Evolutionary conservation across 2,113 vertebrate species (phyloP).

Genomic region (Hippocampus barbouri): DNA sequence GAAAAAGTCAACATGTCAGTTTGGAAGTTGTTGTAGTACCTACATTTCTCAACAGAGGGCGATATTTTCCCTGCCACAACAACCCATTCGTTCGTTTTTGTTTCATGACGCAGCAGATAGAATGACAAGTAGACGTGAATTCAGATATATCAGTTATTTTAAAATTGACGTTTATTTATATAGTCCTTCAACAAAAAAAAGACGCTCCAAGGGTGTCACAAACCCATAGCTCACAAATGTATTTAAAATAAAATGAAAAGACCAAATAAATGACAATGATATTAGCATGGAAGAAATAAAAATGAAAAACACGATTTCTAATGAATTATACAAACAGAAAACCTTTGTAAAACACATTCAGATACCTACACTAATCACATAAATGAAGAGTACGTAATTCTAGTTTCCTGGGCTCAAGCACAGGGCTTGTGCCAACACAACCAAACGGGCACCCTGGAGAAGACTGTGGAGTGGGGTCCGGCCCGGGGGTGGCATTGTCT

Average conservation of each 20-base stretch:
- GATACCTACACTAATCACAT: not conserved
- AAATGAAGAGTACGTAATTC: not conserved
- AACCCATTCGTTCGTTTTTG: not conserved
- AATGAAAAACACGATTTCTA: too few relatives aligned
- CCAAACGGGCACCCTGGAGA: slow-evolving; percentile 5
- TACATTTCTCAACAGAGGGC: not conserved
- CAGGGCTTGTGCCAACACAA: not conserved
- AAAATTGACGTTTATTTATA: too few relatives aligned
- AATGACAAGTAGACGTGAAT: not conserved
- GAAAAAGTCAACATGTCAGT: not conserved
- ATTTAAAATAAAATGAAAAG: too few relatives aligned
- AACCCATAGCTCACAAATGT: too few relatives aligned
- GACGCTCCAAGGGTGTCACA: too few relatives aligned
- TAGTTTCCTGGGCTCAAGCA: not conserved
- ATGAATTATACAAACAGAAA: too few relatives aligned
- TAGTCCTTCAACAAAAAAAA: too few relatives aligned
- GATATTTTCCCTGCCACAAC: not conserved
- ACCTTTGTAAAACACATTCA: not conserved
- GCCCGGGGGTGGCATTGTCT: not conserved
- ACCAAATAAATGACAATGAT: too few relatives aligned
- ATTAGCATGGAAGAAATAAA: too few relatives aligned
- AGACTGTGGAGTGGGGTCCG: slow-evolving; percentile 11
- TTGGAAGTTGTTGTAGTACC: not conserved
- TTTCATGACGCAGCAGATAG: not conserved
- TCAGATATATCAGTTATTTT: too few relatives aligned